Base-by-base conservation (phyloP, 1,140 invertebrate genomes). In the Bombus consobrinus region DNA sequence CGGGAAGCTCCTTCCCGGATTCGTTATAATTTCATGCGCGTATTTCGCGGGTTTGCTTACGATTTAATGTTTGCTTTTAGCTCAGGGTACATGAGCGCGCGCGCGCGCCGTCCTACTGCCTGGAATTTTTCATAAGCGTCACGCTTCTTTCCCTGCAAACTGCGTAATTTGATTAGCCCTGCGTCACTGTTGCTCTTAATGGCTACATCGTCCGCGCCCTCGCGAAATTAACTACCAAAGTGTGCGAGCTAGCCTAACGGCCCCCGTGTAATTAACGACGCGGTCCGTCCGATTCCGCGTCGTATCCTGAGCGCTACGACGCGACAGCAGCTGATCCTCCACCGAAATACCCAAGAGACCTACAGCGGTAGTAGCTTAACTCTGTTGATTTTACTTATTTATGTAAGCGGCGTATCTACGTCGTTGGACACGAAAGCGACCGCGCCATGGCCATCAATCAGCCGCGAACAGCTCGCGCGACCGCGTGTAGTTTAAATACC, bases 401-500 rank as follows among this genome's bases (percentile, higher is more conserved):
- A 85, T 53, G 18, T 53, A 53, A 22, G 53, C 37, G 37, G 34
- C 32, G 89, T 73, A 77, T 80, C 66, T 80, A 69, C 64, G 53
- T 64, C 69, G 76, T n/a, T 59, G 73, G 71, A 62, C 53, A 69
- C 74, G 79, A 90, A 87, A 85, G 71, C 66, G 74, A 76, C 68
- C 76, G 62, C 79, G 39, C 47, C 72, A 64, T 34, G 59, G 39
- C 71, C 75, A 81, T 90, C 69, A 71, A 90, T 87, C 82, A 86
- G 86, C 62, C 77, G 68, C 77, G 34, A 84, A 66, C 43, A 68
- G 47, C 32, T 72, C 66, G 81, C 57, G 78, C 89, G 69, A 74
- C 37, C 75, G 66, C 76, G 73, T 88, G 47, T 62, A 79, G 89
- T 91, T 90, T 91, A 91, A 91, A 91, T 89, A 91, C 68, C 82